Conservation (phyloP, 2,113 vertebrate species). For the Aplodontia rufa region DNA sequence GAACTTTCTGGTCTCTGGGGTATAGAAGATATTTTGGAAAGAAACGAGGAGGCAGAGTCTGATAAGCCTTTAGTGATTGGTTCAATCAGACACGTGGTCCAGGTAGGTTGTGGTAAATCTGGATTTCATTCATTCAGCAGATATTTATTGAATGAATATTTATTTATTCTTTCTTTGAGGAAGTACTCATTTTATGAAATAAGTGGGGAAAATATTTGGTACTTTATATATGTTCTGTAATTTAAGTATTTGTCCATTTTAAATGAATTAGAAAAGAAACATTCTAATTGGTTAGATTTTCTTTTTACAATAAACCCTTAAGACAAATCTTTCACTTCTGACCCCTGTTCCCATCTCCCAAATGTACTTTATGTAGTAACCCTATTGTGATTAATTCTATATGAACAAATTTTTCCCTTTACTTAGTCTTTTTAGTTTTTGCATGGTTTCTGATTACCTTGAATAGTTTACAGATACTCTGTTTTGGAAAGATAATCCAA, state of each 20-base stretch:
- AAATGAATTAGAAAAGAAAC: conserved; percentile 36
- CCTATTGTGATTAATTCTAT: neutral
- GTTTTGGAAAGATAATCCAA: conserved; percentile 33
- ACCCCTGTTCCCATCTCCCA: neutral
- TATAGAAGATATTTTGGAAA: conserved; percentile 79
- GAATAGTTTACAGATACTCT: neutral
- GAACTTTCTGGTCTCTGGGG: conserved; percentile 92
- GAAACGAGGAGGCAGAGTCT: conserved; percentile 76
- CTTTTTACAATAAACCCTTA: neutral
- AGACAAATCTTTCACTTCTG: neutral
- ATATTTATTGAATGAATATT: neutral
- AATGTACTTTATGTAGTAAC: neutral
- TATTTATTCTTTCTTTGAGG: conserved; percentile 9
- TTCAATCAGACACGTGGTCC: conserved; percentile 92
- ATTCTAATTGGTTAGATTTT: neutral
- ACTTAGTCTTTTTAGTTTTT: neutral
- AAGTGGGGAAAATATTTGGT: neutral
- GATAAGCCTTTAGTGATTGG: conserved; percentile 90
- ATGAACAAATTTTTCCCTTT: neutral
- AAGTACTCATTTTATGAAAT: conserved; percentile 32
- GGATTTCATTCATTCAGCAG: neutral
- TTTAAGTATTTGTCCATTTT: neutral
- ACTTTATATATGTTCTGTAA: conserved; percentile 1
- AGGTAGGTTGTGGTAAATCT: conserved; percentile 85
- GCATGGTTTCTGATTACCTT: conserved; percentile 6